Base-by-base conservation (phyloP, 2,888 invertebrate species). In the Cheilosia grossa region DNA sequence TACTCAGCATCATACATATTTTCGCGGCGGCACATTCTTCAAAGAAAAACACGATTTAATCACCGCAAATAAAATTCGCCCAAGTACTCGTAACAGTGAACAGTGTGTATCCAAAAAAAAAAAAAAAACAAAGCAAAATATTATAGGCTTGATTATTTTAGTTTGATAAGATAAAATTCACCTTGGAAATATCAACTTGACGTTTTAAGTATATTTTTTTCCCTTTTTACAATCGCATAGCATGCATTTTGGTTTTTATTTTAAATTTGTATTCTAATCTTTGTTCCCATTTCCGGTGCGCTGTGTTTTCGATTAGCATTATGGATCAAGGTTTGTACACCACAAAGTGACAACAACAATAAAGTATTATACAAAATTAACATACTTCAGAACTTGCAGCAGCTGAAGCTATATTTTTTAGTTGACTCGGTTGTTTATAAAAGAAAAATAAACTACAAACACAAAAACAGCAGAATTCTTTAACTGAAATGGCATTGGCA, bases 401-500 rank as follows among this genome's bases (percentile, higher is more conserved):
- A 66, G 10, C 53, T 54, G 24, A 53, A 66, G 24, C 24, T 51
- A 27, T 64, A 30, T 59, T 19, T 61, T 73, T 59, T 49, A 42
- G 61, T 33, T 69, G 73, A 73, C 49, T 79, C 42, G 47, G 59
- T 67, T 56, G 66, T 70, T 72, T 77, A 42, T 67, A 24, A 47
- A 59, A 33, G 33, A 49, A 53, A 51, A 67, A 24, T 42, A 49
- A 54, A 27, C 6, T 6, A 27, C 6, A 27, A 27, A 27, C 10
- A 67, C 58, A 51, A 54, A 59, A 37, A 37, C 37, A 37, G 37
- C 37, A 49, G 9, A 37, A 72, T 82, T 82, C 74, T 51, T 80
- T 66, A 79, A 85, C 70, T 75, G 33, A 75, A 74, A 80, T 54
- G 80, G 24, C 83, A 85, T 85, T 85, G 80, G 74, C 80, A 75